Evolutionary conservation across 1,140 invertebrate genomes (phyloP), one percentile per base, ranked within the genome.

Genomic region (Centruroides vittatus): DNA sequence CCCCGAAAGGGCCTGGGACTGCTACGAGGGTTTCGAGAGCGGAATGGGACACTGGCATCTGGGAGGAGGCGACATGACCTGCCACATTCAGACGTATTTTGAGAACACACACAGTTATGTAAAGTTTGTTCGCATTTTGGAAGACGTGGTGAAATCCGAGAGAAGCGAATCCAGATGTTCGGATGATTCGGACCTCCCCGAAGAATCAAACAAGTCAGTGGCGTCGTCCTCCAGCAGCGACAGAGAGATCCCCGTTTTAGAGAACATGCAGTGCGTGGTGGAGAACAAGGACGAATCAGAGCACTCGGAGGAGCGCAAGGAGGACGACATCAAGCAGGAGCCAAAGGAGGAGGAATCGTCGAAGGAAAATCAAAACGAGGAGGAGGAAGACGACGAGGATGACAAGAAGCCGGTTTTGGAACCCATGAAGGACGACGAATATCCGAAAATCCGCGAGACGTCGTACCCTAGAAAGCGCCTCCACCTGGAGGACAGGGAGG

Each of bases 11-110:
- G 61, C 62, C 49, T 68, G 66, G 64, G 68, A 70, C 61, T 57
- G 59, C 3, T 59, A 68, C 11, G 65, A 71, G 47, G 70, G 69
- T 11, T 76, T 73, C 59, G 67, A 76, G 71, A 64, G 71, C 55
- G 71, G 69, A 52, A 64, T 68, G 41, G 68, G 74, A 63, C 72
- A 76, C 67, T 75, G 77, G 76, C 69, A 70, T 54, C 62, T 70
- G 46, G 76, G 76, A 35, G 70, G 73, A 54, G 74, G 76, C 12
- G 79, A 79, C 65, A 77, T 79, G 47, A 84, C 85, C 12, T 80
- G 82, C 64, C 86, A 90, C 67, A 87, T 92, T 67, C 80, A 89
- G 55, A 85, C 88, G 58, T 86, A 86, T 73, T 92, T 95, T 78
- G 88, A 89, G 69, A 86, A 83, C 35, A 86, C 89, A 73, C 82